Conservation (phyloP, 2,113 vertebrate species). For the Eurystomus gularis region DNA sequence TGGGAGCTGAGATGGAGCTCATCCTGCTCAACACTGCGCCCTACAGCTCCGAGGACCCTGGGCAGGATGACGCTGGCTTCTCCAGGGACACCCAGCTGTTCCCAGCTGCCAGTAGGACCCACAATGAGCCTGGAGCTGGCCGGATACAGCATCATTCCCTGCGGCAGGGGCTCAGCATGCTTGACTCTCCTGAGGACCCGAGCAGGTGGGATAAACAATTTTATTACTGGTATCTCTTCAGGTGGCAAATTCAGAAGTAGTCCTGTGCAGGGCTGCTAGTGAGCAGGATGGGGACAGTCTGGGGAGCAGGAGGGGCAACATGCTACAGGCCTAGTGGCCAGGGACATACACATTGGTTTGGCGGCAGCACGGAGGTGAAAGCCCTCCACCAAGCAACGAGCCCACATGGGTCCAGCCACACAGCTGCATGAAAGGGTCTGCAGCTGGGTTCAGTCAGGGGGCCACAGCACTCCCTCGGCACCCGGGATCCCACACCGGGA, state of each 20-base stretch:
- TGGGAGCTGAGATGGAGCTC: background rate
- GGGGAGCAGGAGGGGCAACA: background rate
- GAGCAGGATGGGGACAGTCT: background rate
- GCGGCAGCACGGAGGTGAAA: background rate
- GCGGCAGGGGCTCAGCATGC: rapidly evolving
- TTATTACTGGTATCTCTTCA: constrained; percentile 10
- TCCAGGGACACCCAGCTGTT: rapidly evolving
- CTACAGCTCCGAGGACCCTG: background rate
- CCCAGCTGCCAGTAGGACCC: background rate
- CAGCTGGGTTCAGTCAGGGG: rapidly evolving
- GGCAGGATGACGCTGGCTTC: background rate
- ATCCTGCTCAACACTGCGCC: rapidly evolving
- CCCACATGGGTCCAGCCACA: background rate
- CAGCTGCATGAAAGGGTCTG: background rate
- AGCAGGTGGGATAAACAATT: background rate
- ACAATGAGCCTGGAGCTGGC: rapidly evolving
- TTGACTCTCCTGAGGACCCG: background rate
- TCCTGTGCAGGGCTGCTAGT: background rate
- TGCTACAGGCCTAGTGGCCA: constrained; percentile 1
- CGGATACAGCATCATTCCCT: rapidly evolving
- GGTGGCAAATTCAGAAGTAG: background rate
- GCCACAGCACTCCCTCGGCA: background rate
- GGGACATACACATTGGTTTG: background rate
- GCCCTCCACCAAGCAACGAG: background rate
- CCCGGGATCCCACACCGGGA: background rate